Base-by-base conservation (phyloP, 2,113 vertebrate species). In the Syrmaticus mikado region DNA sequence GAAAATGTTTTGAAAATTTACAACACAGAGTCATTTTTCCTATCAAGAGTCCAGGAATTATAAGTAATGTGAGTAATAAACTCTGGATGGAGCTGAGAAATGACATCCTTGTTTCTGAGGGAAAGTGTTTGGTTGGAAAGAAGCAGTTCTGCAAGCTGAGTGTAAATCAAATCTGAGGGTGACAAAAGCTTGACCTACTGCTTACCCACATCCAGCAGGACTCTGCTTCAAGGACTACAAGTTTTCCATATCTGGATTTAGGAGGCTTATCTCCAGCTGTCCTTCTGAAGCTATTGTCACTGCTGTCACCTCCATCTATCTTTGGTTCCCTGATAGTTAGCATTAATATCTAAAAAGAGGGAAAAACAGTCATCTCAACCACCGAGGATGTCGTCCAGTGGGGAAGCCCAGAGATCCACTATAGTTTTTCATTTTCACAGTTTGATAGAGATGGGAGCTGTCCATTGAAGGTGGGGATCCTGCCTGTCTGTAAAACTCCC, bases 11-110 rank as follows among this genome's bases (percentile, higher is more conserved):
- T 45, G 45, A 91, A 89, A 91, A 87, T 92, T 50, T 92, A 70
- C 48, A 62, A 73, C 58, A 43, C 21, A 45, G 46, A 87, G 53
- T 90, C 2, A 73, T 73, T 95, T 87, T 78, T 93, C 85, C 89
- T 93, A 82, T 20, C 84, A 60, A 87, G 55, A 92, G n/a, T 85
- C 84, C 91, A 92, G 74, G 89, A 91, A 89, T 62, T 58, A 28
- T 91, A 91, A 94, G 89, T 95, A 94, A 91, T 70, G 27, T 66
- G 38, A 71, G 61, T 85, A 94, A 95, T 82, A 87, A 93, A 87
- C 58, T 87, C 71, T 27, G 45, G 61, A 58, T 62, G 71, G 81
- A 89, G 62, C 58, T 41, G 91, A 93, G 89, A 82, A 89, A 80
- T 50, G 1, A 53, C 81, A 91, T 91, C 24, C 53, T 79, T 84